Conservation (phyloP, 2,797 vertebrate species). For the Hyperoplus lanceolatus region DNA sequence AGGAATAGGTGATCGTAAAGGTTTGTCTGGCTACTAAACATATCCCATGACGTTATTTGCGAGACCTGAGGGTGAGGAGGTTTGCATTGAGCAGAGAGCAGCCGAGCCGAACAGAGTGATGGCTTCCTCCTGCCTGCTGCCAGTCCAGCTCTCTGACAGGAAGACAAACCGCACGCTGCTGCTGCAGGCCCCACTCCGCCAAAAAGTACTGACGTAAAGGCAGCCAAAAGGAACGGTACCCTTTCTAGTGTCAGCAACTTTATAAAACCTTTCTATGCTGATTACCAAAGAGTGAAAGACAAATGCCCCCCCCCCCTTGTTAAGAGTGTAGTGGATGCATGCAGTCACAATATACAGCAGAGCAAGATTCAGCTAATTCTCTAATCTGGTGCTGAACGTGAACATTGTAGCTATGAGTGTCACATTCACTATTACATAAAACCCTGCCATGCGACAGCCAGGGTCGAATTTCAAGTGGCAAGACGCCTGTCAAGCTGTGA, state of each 20-base stretch:
- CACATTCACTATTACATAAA: too few relatives aligned
- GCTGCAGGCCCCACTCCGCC: conserved; percentile 20
- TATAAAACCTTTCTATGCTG: background rate
- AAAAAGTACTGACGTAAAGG: conserved; percentile 23
- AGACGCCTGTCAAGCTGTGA: too few relatives aligned
- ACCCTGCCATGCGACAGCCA: too few relatives aligned
- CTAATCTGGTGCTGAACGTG: background rate
- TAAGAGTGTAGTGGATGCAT: background rate
- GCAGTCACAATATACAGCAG: background rate
- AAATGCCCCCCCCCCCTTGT: background rate
- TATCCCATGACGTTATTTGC: conserved; percentile 59
- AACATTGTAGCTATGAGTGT: background rate
- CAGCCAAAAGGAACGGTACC: conserved; percentile 20
- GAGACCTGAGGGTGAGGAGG: conserved; percentile 36
- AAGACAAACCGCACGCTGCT: conserved; percentile 45
- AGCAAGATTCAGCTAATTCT: background rate
- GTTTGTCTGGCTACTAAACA: conserved; percentile 42
- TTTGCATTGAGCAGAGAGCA: conserved; percentile 26
- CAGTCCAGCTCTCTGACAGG: conserved; percentile 37
- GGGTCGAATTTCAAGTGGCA: too few relatives aligned
- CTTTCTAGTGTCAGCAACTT: conserved; percentile 1
- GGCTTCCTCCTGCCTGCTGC: conserved; percentile 52
- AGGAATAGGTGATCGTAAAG: conserved; percentile 28
- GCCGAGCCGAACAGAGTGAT: conserved; percentile 36
- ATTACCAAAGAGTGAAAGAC: background rate